Evolutionary conservation across 2,113 vertebrate species (phyloP), one percentile per base, ranked within the genome.

Genomic region (Halcyon malimbica): DNA sequence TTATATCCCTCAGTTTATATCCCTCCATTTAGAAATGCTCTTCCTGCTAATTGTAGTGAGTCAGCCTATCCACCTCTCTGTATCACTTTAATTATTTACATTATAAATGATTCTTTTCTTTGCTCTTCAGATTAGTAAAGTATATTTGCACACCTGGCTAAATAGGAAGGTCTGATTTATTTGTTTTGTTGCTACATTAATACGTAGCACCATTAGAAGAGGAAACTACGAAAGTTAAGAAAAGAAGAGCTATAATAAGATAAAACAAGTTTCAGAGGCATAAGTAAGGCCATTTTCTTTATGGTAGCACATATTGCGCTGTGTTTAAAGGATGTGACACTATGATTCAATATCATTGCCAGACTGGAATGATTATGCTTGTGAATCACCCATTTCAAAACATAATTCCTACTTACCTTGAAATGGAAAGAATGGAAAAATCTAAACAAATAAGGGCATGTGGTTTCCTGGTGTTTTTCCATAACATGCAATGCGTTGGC

Each of bases 371-470:
- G 20, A 35, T 93, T 56, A 39, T 46, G 71, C 15, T 46, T 56
- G 48, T 92, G 78, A 96, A 85, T 89, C 89, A 89, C 29, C 11
- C 16, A 33, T 87, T 96, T 96, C 92, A 79, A 90, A 94, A 95
- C 18, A 80, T 24, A 92, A 78, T 83, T 94, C 65, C 46, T 85
- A 23, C 46, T 84, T 95, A 94, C 63, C 92, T 92, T 90, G 71
- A 71, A 76, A 88, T 60, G 46, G 39, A 94, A 97, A 87, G 74
- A 96, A 81, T 82, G 77, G 82, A 24, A 96, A 96, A 89, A 93
- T 44, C 35, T 74, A 77, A 93, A 89, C 23, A 96, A 92, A 68
- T 28, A 70, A 57, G 28, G 14, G 42, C 33, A 60, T 78, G 63
- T 74, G 60, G 60, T 69, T 96, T 92, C 28, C 80, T 51, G 28